Base-by-base conservation (phyloP, 2,113 vertebrate species). In the Psittacula cyanocephala region DNA sequence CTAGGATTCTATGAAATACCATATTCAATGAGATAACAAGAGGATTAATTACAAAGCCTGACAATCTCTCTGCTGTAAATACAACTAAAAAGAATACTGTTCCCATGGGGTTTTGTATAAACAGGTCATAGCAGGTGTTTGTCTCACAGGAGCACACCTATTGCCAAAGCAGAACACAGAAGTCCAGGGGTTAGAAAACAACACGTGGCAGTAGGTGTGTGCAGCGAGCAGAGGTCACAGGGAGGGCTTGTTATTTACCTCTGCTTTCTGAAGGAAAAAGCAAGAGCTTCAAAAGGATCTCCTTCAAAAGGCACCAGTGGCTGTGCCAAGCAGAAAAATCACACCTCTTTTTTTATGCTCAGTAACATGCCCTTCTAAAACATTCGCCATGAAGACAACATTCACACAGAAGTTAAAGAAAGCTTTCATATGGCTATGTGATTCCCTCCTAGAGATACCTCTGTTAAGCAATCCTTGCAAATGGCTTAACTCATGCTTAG, bases 11-110 rank as follows among this genome's bases (percentile, higher is more conserved):
- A 24, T 59, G 33, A 59, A 59, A 59, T 5, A 23, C 11, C 4
- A 0, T 1, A 29, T 33, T 70, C 39, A 13, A 25, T 1, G 46
- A 71, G 59, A 27, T n/a, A 77, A 67, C 1, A 0, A 49, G 59
- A 29, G 11, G 71, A 53, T 43, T 60, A 47, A 28, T 82, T 62
- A 67, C 46, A 43, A 52, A 59, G 67, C 24, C 37, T 7, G 20
- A 28, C 43, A 41, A 55, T 31, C 41, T 24, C 47, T 63, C 62
- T 17, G 33, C 11, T 69, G 33, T 23, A 64, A 70, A 46, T 35
- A 13, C 57, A 67, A 65, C 29, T 35, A 64, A 33, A 70, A 70
- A 19, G 37, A 43, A 37, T 20, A 29, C 14, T 14, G 24, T 41
- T 46, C 47, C 39, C 47, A 7, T 11, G 35, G 20, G 4, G 3